Percentiles rank a stretch among this genome's conserved stretches.
Evolutionary conservation across 2,113 vertebrate species (phyloP).

Genomic region (Larimichthys crocea): DNA sequence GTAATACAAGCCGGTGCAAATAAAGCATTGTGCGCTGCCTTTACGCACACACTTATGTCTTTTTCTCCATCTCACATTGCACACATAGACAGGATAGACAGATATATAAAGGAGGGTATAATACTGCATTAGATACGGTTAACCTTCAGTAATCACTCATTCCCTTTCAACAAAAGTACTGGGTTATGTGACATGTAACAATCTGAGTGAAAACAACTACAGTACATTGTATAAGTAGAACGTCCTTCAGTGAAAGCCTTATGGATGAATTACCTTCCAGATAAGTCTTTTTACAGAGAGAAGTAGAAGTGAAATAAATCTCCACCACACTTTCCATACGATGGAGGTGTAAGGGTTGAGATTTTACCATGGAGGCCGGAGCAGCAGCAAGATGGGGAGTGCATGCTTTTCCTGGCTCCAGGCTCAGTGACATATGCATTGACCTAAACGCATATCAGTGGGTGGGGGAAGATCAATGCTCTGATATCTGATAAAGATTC

Average conservation of each 20-base stretch:
- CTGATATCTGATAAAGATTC: constrained; percentile 60
- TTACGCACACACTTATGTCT: neutral
- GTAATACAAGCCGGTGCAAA: neutral
- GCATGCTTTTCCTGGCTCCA: constrained; percentile 47
- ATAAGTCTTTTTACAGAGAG: neutral
- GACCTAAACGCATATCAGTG: constrained; percentile 61
- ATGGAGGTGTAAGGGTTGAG: constrained; percentile 42
- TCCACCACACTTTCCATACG: neutral
- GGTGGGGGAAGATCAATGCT: constrained; percentile 71
- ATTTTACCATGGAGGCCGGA: constrained; percentile 15
- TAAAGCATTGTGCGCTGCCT: neutral
- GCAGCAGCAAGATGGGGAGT: constrained; percentile 10
- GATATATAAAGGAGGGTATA: neutral
- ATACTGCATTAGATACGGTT: neutral
- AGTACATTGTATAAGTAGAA: neutral
- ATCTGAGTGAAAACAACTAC: neutral
- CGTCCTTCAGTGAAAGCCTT: neutral
- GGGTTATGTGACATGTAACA: neutral
- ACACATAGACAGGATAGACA: neutral
- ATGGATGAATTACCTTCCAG: neutral
- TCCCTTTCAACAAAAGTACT: neutral
- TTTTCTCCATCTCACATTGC: neutral
- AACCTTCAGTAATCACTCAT: neutral
- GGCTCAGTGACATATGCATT: constrained; percentile 56
- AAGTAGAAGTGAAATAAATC: constrained; percentile 12